phyloP scores from a whole-genome alignment of 2,113 vertebrate genomes.

The Hippocampus barbouri region DNA sequence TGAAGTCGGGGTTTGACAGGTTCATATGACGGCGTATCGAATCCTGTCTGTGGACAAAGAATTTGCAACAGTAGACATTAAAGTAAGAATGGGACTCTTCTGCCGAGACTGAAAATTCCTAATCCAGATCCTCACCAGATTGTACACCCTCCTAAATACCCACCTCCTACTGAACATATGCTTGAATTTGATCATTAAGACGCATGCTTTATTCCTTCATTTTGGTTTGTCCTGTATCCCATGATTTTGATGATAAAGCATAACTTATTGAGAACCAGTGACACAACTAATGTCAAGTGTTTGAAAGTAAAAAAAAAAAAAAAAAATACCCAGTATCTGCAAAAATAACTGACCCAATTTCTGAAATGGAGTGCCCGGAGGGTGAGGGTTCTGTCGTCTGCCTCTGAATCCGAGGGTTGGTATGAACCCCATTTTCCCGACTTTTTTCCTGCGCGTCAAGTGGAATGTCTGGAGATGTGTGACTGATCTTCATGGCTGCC shows the following conservation, averaged over 20 bases:
- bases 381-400: constrained; percentile 88
- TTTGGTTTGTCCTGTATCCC: background rate
- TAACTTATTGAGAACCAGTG: background rate
- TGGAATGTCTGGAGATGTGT: constrained; percentile 94
- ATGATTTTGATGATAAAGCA: background rate
- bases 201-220: background rate
- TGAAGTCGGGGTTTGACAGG: constrained; percentile 96
- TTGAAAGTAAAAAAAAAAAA: background rate
- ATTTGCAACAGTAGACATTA: constrained; percentile 10
- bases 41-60: constrained; percentile 78
- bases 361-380: constrained; percentile 73
- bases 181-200: background rate
- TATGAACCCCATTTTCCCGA: constrained; percentile 82
- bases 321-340: no score
- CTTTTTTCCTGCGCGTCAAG: constrained; percentile 78
- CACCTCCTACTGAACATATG: background rate
- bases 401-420: constrained; percentile 81
- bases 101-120: background rate
- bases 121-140: background rate
- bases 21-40: constrained; percentile 93
- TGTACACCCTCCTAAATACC: background rate
- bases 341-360: constrained; percentile 62
- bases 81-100: background rate
- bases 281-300: background rate
- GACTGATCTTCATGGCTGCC: constrained; percentile 95